Evolutionary conservation across 1,140 invertebrate species (phyloP), one percentile per base, ranked within the genome.

Genomic region (Polypedilum vanderplanki): DNA sequence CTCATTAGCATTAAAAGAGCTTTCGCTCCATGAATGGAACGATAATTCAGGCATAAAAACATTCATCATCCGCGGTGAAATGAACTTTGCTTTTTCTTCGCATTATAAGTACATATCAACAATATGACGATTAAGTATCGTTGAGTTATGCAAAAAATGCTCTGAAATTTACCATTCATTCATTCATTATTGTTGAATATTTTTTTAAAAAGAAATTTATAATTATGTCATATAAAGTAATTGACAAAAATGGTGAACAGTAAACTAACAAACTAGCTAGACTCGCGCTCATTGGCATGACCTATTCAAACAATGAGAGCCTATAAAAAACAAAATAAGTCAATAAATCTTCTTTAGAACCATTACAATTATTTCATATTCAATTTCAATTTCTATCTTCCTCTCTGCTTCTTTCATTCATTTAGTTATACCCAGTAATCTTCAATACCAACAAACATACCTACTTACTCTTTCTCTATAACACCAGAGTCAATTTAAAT

Each of bases 341-440:
- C 46, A 12, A 57, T 57, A 57, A 57, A 57, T 57, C 46, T 57
- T 57, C 46, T 57, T 57, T 57, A 57, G 15, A 57, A 12, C 46
- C n/a, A 57, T 57, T 57, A 57, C 46, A 57, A 57, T 57, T 57
- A 57, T 57, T 57, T 57, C n/a, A 57, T 57, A 57, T 57, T n/a
- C 46, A 12, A 57, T n/a, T 57, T 57, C 46, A n/a, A 57, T 5
- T 33, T 33, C 24, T 33, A 46, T 12, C 10, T 57, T 57, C 12
- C n/a, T 57, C 46, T 57, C n/a, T n/a, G n/a, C 4, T n/a, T 57
- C 46, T 8, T 57, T 57, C 46, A 15, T 57, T 57, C 12, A 57
- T 15, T 33, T 57, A 57, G 9, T 57, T 57, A 9, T 46, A 12
- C 12, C n/a, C 46, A 12, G 4, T 57, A n/a, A 57, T 57, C 46